Base-by-base conservation (phyloP, 2,113 vertebrate species). In the Emberiza fucata region DNA sequence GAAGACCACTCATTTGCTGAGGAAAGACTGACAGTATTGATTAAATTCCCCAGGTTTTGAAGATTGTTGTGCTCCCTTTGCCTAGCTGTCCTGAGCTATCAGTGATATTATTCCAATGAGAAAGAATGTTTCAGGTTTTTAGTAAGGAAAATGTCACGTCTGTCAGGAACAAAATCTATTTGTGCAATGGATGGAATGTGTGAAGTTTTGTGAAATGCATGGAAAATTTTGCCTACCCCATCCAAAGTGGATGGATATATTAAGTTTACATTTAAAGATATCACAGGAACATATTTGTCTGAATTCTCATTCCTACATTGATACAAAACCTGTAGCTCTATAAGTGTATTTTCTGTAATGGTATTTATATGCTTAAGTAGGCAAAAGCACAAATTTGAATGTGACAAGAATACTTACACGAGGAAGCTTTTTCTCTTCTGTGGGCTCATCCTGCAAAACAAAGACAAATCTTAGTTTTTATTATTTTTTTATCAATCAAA, bases 361-460 rank as follows among this genome's bases (percentile, higher is more conserved):
- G 7, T 66, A 54, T 82, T 47, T 70, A 47, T 57, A 31, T 54
- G 21, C 16, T 56, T 66, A 87, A 47, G 22, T n/a, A 14, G 18
- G 15, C 47, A 90, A 73, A 82, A 70, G 9, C 20, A 24, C 27
- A 51, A 7, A 21, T 70, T 71, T 56, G 0, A 66, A 29, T 39
- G 23, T 45, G 33, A 87, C 15, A 70, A 59, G 53, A 69, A 48
- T 75, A 83, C 90, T 88, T 83, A 93, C 21, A 33, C 0, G 3
- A 71, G 0, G 4, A 77, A 90, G 6, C 0, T 25, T 78, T 20
- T 77, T 51, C 9, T 37, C 18, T 54, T 92, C 37, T 59, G 71
- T 35, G 12, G 37, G 40, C 1, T 90, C 5, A 70, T 88, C 86
- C 95, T 97, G 86, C 37, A 96, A 94, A 95, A 27, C 24, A 88